phyloP scores from a whole-genome alignment of 2,888 invertebrate species.

The Gari tellinella region DNA sequence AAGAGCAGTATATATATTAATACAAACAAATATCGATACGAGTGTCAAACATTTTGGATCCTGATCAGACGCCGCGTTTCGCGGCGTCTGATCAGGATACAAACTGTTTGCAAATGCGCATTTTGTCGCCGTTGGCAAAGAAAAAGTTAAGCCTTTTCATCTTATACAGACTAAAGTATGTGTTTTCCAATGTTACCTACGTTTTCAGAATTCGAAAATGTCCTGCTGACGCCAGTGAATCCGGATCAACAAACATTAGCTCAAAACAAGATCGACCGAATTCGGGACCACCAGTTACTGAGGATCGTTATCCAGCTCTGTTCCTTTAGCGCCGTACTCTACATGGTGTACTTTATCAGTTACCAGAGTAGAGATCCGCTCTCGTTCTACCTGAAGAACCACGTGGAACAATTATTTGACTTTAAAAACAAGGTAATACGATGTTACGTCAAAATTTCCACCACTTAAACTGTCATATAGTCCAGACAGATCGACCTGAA shows the following conservation, averaged over 20 bases:
- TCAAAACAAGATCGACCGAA: constrained; percentile 35
- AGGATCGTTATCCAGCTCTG: constrained; percentile 54
- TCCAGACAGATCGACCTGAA: too few species aligned
- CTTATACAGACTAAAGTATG: background rate
- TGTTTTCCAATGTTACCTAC: background rate
- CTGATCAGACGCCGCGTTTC: too few species aligned
- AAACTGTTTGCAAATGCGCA: too few species aligned
- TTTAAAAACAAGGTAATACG: constrained; percentile 3
- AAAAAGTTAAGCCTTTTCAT: background rate
- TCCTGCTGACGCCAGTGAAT: constrained; percentile 27
- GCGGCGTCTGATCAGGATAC: too few species aligned
- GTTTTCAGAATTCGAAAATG: constrained; percentile 32
- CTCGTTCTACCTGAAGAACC: constrained; percentile 54
- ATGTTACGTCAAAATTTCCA: too few species aligned
- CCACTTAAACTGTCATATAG: too few species aligned
- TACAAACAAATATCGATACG: too few species aligned
- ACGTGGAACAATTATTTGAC: constrained; percentile 42
- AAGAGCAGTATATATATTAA: too few species aligned
- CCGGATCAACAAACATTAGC: constrained; percentile 42
- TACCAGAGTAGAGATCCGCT: constrained; percentile 63
- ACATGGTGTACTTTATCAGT: constrained; percentile 62
- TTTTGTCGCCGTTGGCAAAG: too few species aligned
- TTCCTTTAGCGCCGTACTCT: constrained; percentile 51
- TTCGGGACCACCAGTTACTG: constrained; percentile 52
- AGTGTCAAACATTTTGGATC: too few species aligned